Base-by-base conservation (phyloP, 64 coral and sea anemone species). In the Hydrozoanthus tunicans region DNA sequence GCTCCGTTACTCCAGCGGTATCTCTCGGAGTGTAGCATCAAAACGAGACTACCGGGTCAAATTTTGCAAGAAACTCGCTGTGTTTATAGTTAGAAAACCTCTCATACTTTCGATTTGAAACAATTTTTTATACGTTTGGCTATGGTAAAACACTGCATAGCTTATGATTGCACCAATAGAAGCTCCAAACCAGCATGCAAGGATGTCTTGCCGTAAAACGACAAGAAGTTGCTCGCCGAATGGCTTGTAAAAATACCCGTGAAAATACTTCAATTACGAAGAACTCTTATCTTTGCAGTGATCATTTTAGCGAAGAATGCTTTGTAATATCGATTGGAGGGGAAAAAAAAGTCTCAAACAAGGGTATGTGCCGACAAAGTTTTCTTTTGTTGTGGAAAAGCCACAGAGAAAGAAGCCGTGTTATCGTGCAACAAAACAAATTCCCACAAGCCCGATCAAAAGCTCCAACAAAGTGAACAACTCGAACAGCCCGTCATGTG, bases 231-330 rank as follows among this genome's bases (percentile, higher is more conserved):
- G 79, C 71, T 94, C 7, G 71, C 85, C 7, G 62, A 94, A 78
- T 94, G 93, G 93, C 70, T 94, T 24, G 70, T 94, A 3, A 94
- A 94, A 90, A 70, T 90, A 9, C 86, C 65, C 79, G 70, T 17
- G 70, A 94, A 12, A 94, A 93, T 62, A 93, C 92, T 93, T 75
- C 62, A 14, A 23, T 89, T n/a, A 93, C 61, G 6, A 89, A 93
- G 88, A 72, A 82, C 72, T 94, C 92, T 51, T 90, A 93, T 23
- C 17, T 93, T 25, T 93, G 92, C 65, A 81, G 64, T 58, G 14
- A 81, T 1, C 62, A 89, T 74, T 91, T 91, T 72, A 51, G 7
- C 9, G 6, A n/a, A 27, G 75, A 90, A 32, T 90, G 61, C 26
- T 90, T 90, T 51, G 79, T 66, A 2, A 90, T 68, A 54, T 5